Evolutionary conservation across 2,113 vertebrate genomes (phyloP).

Genomic region (Hydrochoerus hydrochaeris): DNA sequence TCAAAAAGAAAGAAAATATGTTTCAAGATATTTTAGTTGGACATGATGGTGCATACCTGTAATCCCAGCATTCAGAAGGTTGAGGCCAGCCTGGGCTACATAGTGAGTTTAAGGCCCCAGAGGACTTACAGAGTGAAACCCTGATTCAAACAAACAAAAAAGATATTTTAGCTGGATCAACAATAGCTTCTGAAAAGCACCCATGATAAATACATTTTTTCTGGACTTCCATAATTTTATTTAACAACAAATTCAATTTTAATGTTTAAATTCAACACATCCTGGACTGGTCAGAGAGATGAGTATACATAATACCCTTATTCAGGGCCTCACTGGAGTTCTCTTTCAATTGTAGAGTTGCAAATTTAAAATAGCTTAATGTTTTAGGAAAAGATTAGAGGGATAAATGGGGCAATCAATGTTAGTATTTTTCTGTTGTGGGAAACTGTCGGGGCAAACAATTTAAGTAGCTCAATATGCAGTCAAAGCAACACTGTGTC

Average conservation of each 20-base stretch:
- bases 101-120: not conserved
- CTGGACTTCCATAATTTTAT: not conserved
- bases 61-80: not conserved
- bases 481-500: not conserved
- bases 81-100: not conserved
- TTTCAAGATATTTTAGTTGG: not conserved
- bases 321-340: not conserved
- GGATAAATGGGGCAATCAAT: not conserved
- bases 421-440: conserved; percentile 10
- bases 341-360: not conserved
- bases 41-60: not conserved
- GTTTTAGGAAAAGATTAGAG: not conserved
- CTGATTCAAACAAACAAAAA: not conserved
- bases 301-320: not conserved
- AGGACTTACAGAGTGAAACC: not conserved
- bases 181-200: not conserved
- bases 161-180: not conserved
- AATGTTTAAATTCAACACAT: not conserved
- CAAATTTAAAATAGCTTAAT: not conserved
- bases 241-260: conserved; percentile 1
- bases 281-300: not conserved
- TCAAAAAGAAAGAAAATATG: not conserved
- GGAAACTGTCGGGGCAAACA: not conserved
- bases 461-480: not conserved
- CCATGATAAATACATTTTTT: not conserved